Base-by-base conservation (phyloP, 2,797 vertebrate genomes). In the Anomalospiza imberbis region DNA sequence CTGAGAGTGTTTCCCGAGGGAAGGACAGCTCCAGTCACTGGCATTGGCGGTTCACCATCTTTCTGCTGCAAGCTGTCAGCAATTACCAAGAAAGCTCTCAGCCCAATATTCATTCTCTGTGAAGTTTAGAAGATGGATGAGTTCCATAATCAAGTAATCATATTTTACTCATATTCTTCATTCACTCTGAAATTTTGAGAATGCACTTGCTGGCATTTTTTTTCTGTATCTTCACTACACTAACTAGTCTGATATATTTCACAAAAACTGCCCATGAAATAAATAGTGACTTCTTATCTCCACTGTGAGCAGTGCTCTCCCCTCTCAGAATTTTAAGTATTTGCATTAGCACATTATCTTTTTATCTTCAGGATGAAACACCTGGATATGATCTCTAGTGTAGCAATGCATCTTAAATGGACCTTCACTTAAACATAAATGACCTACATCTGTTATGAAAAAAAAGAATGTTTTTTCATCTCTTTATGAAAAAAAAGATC, bases 61-160 rank as follows among this genome's bases (percentile, higher is more conserved):
- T 99, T 99, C 95, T 99, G 99, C 89, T 99, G 99, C 94, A 99
- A 98, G 94, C 99, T 99, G 63, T 99, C 99, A 13, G 99, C 99
- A 95, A 99, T 99, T 77, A 99, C 99, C 96, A 99, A 98, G 96
- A 99, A 99, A 0, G 99, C 99, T 96, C 99, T 98, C 80, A 99
- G 97, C 91, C 99, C 99, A 50, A 99, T 99, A 98, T 99, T 99
- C 99, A 99, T 99, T 97, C 99, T 99, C 99, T 99, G 97, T 32
- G 85, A 95, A 94, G 93, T 63, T 97, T 36, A 94, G 74, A 58
- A 93, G 38, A 57, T 17, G 25, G 77, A 73, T n/a, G 28, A 84
- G 57, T 79, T 91, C 38, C n/a, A 89, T 44, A 88, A 83, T 40
- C 6, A 85, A 96, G 81, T 62, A 61, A 66, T 42, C 34, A 40